phyloP scores from a whole-genome alignment of 2,888 invertebrate genomes.

The Apamea crenata region DNA sequence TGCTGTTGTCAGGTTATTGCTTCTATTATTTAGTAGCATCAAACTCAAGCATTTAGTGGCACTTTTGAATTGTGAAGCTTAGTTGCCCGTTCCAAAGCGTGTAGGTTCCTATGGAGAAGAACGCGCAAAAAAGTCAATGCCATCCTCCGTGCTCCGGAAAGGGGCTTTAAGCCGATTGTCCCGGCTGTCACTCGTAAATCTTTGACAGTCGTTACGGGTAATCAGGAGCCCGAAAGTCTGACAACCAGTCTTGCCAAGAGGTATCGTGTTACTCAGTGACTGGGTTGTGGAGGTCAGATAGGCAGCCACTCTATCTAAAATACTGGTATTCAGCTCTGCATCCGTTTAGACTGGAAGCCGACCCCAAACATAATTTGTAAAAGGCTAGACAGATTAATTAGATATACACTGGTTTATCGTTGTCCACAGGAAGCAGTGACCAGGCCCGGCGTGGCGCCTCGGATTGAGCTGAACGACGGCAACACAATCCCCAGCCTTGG shows the following conservation, averaged over 20 bases:
- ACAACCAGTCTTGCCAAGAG: not conserved
- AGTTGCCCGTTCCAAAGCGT: no score
- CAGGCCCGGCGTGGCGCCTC: constrained; percentile 75
- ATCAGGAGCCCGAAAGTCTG: not conserved
- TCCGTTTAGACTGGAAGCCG: not conserved
- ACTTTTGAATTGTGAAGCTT: no score
- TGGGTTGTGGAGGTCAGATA: not conserved
- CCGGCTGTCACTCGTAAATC: not conserved
- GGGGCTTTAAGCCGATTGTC: no score
- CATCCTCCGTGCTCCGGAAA: no score
- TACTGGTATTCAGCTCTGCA: not conserved
- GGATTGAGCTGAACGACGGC: constrained; percentile 90
- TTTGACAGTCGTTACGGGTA: not conserved
- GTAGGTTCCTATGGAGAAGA: no score
- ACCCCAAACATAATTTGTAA: not conserved
- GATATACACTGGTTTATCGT: not conserved
- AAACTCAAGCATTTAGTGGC: not conserved
- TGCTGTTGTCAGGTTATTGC: constrained; percentile 57
- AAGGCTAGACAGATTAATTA: not conserved
- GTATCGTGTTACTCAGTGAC: not conserved
- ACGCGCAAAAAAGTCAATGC: no score
- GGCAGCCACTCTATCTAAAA: no score
- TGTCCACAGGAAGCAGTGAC: constrained; percentile 32
- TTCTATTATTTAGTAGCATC: not conserved
- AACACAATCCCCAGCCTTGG: constrained; percentile 91